These are phyloP conservation scores for Theodoxus fluviatilis DNA, from an alignment of 2,888 invertebrate species.

Conservation along the genomic window DNA sequence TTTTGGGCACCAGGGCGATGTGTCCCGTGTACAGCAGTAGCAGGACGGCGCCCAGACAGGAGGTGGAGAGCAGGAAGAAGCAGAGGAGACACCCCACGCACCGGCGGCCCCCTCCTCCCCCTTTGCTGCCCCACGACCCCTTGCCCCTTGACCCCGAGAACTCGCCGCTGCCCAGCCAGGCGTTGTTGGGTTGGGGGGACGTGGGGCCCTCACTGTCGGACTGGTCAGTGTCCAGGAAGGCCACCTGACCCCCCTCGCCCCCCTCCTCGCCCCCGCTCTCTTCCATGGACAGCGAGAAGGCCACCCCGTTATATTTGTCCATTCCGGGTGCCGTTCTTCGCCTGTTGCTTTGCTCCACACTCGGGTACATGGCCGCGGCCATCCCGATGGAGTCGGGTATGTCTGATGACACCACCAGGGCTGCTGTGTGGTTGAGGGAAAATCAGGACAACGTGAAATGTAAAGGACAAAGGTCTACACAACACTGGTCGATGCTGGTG, in stretches of 20 bases:
- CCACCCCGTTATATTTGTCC: too few relatives aligned
- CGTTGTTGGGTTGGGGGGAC: conserved; percentile 1
- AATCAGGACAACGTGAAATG: too few relatives aligned
- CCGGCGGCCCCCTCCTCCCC: too few relatives aligned
- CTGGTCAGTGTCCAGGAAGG: neutral
- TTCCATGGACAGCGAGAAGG: conserved; percentile 8
- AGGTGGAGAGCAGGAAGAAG: conserved; percentile 23
- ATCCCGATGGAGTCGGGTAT: too few relatives aligned
- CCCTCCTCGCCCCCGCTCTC: conserved; percentile 21
- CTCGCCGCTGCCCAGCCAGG: conserved; percentile 6
- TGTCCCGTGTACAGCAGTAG: conserved; percentile 21
- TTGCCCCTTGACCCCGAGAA: conserved; percentile 9
- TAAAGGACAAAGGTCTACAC: too few relatives aligned
- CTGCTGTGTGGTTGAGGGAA: too few relatives aligned
- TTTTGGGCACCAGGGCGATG: neutral
- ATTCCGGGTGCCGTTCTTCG: too few relatives aligned
- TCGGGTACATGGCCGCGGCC: too few relatives aligned
- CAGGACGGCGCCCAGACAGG: conserved; percentile 13
- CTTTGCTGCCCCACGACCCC: too few relatives aligned
- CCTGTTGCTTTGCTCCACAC: too few relatives aligned
- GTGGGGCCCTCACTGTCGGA: conserved; percentile 5
- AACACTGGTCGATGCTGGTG: too few relatives aligned
- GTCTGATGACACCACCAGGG: too few relatives aligned
- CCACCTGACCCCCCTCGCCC: neutral
- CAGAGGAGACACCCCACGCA: conserved; percentile 23